Evolutionary conservation across 2,113 vertebrate species (phyloP), one percentile per base, ranked within the genome.

Genomic region (Nipponia nippon): DNA sequence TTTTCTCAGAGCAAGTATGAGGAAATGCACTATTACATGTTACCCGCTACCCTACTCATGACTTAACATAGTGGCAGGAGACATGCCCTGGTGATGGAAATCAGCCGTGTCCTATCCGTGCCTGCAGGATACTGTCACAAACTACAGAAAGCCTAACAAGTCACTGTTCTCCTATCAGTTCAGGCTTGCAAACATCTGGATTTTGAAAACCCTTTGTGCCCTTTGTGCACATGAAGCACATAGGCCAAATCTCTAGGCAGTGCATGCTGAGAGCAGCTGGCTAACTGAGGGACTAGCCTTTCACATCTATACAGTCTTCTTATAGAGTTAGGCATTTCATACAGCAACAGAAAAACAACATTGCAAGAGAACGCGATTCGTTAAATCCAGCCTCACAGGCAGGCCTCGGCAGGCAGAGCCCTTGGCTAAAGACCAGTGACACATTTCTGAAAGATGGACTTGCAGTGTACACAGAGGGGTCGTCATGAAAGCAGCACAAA

Each of bases 91-190:
- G 32, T 49, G 27, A 17, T 55, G n/a, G 36, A 93, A 82, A 67
- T 59, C 52, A 52, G 67, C 12, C 44, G 29, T 2, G 1, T 61
- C 21, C 27, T 66, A 52, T 34, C 19, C 0, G 0, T 47, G 59
- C 32, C 69, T 59, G 17, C 50, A 88, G 78, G 55, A 71, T 49
- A 16, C 65, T 15, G 17, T 44, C 26, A 20, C 25, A 62, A 56
- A 90, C 6, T 22, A 22, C n/a, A 85, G 32, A 29, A 73, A 70
- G 7, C 25, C 50, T 11, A 50, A 42, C 36, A 70, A 47, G 56
- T 10, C n/a, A 42, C 25, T 50, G 26, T 27, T 65, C 34, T 95
- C 9, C 76, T 30, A 20, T 34, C 20, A 47, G 14, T 16, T 66
- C 44, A 53, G 30, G 40, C 58, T 82, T 91, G 40, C 40, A 70